Percentiles rank a stretch among this genome's conserved stretches.
Conservation (phyloP, 2,888 invertebrate species). For the Rhodophaea formosa region DNA sequence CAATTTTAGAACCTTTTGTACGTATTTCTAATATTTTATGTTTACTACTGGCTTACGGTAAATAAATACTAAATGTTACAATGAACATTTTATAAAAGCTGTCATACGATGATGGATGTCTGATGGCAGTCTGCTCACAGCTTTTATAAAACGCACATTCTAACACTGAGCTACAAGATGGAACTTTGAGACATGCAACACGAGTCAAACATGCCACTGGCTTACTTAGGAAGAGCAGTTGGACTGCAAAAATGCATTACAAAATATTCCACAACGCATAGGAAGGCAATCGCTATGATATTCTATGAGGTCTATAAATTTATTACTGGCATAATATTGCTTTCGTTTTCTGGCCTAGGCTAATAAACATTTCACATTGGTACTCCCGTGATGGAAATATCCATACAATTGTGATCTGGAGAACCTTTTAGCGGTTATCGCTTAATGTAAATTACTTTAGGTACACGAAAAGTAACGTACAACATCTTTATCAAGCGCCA, state of each 20-base stretch:
- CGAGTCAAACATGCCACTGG: slow-evolving; percentile 9
- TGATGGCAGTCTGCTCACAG: neutral
- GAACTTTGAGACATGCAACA: neutral
- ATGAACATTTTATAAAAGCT: slow-evolving; percentile 37
- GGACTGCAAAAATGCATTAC: slow-evolving; percentile 15
- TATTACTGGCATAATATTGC: slow-evolving; percentile 10
- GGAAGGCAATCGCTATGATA: slow-evolving; percentile 7
- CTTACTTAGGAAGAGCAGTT: slow-evolving; percentile 7
- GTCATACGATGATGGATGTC: slow-evolving; percentile 1
- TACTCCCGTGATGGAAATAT: neutral
- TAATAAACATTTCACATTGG: neutral
- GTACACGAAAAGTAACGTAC: neutral
- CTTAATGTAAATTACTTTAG: neutral
- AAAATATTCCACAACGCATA: slow-evolving; percentile 6
- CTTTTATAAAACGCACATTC: slow-evolving; percentile 2
- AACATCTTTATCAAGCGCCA: neutral
- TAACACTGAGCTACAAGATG: neutral
- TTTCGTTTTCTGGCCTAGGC: neutral
- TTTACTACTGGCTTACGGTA: slow-evolving; percentile 8
- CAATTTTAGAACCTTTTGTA: slow-evolving; percentile 14
- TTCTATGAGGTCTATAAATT: slow-evolving; percentile 2
- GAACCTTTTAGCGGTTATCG: neutral
- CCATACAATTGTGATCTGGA: neutral
- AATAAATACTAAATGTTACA: slow-evolving; percentile 21
- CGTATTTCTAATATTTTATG: slow-evolving; percentile 11